Percentiles rank a stretch among this genome's conserved stretches.
phyloP scores from a whole-genome alignment of 2,888 invertebrate genomes.

The Macrophya alboannulata region DNA sequence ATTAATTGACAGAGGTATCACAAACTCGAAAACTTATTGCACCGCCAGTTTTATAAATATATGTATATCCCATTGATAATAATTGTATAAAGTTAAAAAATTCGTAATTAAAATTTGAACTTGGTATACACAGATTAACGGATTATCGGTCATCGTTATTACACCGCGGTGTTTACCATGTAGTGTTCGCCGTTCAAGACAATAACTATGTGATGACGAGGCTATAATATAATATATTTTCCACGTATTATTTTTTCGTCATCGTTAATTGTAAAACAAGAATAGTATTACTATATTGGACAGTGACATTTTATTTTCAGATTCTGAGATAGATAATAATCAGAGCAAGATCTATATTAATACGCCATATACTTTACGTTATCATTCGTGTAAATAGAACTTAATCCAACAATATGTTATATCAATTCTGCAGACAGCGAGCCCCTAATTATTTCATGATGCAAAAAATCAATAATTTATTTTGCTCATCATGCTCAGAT shows the following conservation, averaged over 20 bases:
- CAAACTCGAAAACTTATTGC: not conserved
- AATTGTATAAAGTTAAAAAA: not conserved
- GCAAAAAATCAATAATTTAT: slow-evolving; percentile 7
- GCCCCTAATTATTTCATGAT: not conserved
- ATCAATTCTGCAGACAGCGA: not conserved
- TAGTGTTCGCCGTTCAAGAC: not conserved
- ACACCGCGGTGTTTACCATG: not conserved
- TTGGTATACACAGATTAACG: not conserved
- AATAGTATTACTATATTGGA: not conserved
- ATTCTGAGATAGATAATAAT: not conserved
- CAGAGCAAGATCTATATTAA: not conserved
- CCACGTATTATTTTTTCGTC: not conserved
- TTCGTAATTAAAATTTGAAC: slow-evolving; percentile 2
- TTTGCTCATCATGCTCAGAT: not conserved
- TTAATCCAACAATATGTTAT: slow-evolving; percentile 3
- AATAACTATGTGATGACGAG: not conserved
- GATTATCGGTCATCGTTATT: not conserved
- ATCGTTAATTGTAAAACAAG: not conserved
- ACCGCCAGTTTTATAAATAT: not conserved
- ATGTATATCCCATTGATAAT: not conserved
- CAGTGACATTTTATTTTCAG: not conserved
- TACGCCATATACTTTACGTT: not conserved
- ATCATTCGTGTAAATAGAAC: not conserved
- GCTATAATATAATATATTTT: not conserved
- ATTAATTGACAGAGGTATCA: not conserved